Conservation (phyloP, 1,140 invertebrate species). For the Halictus rubicundus region DNA sequence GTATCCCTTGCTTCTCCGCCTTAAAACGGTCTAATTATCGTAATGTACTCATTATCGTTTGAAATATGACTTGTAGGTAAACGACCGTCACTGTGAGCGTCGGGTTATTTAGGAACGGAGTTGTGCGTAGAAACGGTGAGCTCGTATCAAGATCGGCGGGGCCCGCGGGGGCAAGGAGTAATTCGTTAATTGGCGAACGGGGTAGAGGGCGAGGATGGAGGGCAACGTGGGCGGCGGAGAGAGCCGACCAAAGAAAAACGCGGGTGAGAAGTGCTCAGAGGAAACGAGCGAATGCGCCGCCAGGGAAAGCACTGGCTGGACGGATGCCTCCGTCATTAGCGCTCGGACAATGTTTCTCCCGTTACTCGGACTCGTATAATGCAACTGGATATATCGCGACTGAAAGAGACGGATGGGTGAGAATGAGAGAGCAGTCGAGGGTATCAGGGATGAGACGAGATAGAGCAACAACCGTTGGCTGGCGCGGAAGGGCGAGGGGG, state of each 20-base stretch:
- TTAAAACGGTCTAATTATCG: no score
- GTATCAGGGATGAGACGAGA: constrained; percentile 50
- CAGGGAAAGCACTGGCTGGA: neutral
- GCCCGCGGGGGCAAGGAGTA: neutral
- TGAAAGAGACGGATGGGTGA: constrained; percentile 50
- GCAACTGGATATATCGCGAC: constrained; percentile 49
- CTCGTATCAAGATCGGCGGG: neutral
- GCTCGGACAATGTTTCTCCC: constrained; percentile 45
- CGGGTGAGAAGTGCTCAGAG: neutral
- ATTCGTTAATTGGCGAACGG: constrained; percentile 20
- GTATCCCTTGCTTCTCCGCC: no score
- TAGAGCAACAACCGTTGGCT: constrained; percentile 34
- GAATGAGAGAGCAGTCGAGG: neutral
- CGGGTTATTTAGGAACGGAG: no score
- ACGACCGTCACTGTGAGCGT: no score
- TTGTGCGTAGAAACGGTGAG: no score
- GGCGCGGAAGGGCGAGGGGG: constrained; percentile 8
- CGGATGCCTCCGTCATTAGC: constrained; percentile 50
- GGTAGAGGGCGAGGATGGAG: no score
- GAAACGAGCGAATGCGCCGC: neutral
- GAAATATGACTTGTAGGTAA: no score
- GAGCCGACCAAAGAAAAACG: neutral
- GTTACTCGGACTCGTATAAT: constrained; percentile 47
- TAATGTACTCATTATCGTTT: no score
- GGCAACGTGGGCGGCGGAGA: neutral